Base-by-base conservation (phyloP, 2,113 vertebrate genomes). In the Connochaetes taurinus region DNA sequence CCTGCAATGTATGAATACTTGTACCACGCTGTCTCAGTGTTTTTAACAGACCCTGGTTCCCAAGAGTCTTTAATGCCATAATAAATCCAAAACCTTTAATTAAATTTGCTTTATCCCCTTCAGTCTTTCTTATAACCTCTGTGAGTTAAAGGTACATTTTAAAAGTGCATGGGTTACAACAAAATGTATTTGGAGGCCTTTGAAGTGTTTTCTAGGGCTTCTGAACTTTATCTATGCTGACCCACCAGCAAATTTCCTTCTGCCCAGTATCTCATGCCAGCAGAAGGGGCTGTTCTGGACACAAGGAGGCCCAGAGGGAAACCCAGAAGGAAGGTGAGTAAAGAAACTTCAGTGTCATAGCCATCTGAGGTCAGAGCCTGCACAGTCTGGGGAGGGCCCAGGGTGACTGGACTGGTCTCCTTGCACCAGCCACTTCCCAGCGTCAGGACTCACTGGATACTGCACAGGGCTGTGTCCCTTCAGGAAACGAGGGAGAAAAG, bases 211-310 rank as follows among this genome's bases (percentile, higher is more conserved):
- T 95, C 80, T 92, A 74, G 55, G 21, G 64, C 29, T 91, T 97
- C 87, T 93, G 80, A 97, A 97, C 17, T 93, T 87, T 82, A 87
- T 96, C 95, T 94, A 92, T 17, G 92, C 1, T 45, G 74, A 91
- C 47, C 52, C 0, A 0, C 43, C 23, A 36, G 47, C 87, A 40
- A 67, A n/a, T 85, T 85, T 93, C 90, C 58, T 82, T 94, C 19
- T 40, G 83, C 52, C 10, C 78, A 95, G 85, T 60, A 64, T 95
- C 74, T 97, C 80, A 74, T 12, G 43, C 62, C 67, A 45, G 19
- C 83, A 10, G 67, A 84, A 50, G 52, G 36, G 19, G 45, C 5
- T 57, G 88, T 84, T 40, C 6, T 7, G 62, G 25, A 53, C 84
- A 45, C n/a, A 50, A 87, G 57, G 36, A 64, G 53, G 55, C 40